phyloP scores from a whole-genome alignment of 2,888 invertebrate species.

The Drosophila barbarae region DNA sequence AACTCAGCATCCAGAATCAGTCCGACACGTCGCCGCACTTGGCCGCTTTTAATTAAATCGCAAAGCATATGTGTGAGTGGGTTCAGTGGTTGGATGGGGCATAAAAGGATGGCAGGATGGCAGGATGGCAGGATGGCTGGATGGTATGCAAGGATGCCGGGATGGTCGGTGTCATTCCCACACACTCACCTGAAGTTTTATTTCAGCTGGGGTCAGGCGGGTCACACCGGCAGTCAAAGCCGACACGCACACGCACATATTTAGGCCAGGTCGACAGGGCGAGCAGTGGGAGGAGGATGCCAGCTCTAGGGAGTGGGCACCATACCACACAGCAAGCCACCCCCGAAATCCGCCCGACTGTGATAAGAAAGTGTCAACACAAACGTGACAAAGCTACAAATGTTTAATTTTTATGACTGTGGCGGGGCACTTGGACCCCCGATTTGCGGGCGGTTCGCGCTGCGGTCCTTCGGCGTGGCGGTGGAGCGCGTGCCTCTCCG shows the following conservation, averaged over 20 bases:
- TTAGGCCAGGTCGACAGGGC: constrained; percentile 58
- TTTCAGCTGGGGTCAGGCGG: constrained; percentile 62
- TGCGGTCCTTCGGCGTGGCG: background rate
- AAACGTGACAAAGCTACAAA: constrained; percentile 75
- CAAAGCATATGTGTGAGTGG: constrained; percentile 46
- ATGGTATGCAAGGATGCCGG: constrained; percentile 3
- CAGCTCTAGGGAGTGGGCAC: background rate
- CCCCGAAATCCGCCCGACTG: constrained; percentile 40
- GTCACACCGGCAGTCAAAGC: constrained; percentile 63
- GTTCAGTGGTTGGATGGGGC: constrained; percentile 16
- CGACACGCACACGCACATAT: constrained; percentile 71
- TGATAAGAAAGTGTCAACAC: constrained; percentile 76
- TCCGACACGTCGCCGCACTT: constrained; percentile 38
- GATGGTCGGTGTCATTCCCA: constrained; percentile 20
- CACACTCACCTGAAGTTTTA: constrained; percentile 45
- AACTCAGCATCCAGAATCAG: constrained; percentile 26
- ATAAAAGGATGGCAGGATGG: background rate
- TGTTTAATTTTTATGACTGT: constrained; percentile 73
- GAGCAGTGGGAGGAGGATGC: background rate
- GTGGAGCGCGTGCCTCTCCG: constrained; percentile 43
- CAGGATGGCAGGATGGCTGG: constrained; percentile 1
- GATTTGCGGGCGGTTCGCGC: constrained; percentile 2
- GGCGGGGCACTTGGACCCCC: constrained; percentile 21
- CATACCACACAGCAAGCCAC: background rate
- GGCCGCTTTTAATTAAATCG: constrained; percentile 54